Base-by-base conservation (phyloP, 92 coral and sea anemone genomes). In the Phenganax marumi region DNA sequence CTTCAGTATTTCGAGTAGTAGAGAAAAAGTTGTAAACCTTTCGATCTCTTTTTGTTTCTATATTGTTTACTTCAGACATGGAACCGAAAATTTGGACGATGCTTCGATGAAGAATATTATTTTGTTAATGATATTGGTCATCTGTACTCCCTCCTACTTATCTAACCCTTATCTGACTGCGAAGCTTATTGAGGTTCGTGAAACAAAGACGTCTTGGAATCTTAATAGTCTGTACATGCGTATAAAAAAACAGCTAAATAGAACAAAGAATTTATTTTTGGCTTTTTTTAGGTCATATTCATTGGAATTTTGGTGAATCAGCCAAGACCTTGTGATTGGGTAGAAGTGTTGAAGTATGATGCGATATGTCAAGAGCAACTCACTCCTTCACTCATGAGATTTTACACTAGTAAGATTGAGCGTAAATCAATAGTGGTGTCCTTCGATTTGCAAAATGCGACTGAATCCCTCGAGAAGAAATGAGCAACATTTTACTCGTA, bases 91-190 rank as follows among this genome's bases (percentile, higher is more conserved):
- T 25, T 84, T 93, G 55, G 94, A 91, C 84, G 98, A 92, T 23
- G 94, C 97, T 13, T 87, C 84, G 18, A 87, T 93, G 81, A 90
- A 87, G 57, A 92, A 92, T 24, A 84, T 95, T 56, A 96, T 88
- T 16, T 85, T 90, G 78, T 91, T 95, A 57, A 91, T 95, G 71
- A 88, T 95, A 19, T 90, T 92, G 54, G 84, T 95, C 57, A 91
- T 91, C 23, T 95, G 98, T 55, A 92, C 97, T 8, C 95, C 98
- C 25, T 88, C 89, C 46, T 95, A 90, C 69, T 86, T 95, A 53
- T 95, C 98, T 43, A 95, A 95, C 80, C 98, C 98, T 62, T 92
- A 95, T 62, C 98, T 95, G 47, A 93, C 93, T 83, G 97, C 97
- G 47, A 95, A 95, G 75, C 86, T 95, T 8, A 97, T 95, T 3